Conservation (phyloP, 2,888 invertebrate species). For the Brenthis hecate region DNA sequence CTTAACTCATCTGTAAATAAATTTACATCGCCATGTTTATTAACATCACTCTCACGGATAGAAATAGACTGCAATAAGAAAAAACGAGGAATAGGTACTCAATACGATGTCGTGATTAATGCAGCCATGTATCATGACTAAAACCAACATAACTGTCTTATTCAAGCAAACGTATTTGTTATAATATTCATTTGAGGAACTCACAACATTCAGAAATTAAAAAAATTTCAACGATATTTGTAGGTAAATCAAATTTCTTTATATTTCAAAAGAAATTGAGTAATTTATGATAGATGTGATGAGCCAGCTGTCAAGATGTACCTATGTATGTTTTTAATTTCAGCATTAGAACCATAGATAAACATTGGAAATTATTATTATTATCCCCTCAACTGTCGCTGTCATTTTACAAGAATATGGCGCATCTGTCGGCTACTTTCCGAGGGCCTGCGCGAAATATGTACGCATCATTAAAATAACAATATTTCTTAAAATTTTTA, state of each 20-base stretch:
- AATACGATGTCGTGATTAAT: conserved; percentile 40
- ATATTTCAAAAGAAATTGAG: conserved; percentile 9
- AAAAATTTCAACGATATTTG: not conserved
- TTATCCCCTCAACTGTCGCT: too few relatives aligned
- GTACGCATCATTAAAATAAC: too few relatives aligned
- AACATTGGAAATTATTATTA: too few relatives aligned
- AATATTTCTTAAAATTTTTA: too few relatives aligned
- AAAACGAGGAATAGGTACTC: conserved; percentile 47
- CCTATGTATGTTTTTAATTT: conserved; percentile 22
- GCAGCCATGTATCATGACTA: conserved; percentile 40
- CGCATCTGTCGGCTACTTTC: too few relatives aligned
- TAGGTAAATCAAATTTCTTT: conserved; percentile 12
- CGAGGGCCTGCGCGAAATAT: too few relatives aligned
- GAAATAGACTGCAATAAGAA: conserved; percentile 68
- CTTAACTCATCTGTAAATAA: conserved; percentile 58
- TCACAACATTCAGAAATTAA: conserved; percentile 10
- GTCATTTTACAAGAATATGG: too few relatives aligned
- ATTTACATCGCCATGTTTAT: conserved; percentile 54
- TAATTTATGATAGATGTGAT: conserved; percentile 42
- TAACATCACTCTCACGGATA: conserved; percentile 52
- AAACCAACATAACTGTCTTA: conserved; percentile 15
- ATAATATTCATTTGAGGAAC: not conserved
- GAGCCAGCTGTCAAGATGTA: conserved; percentile 49
- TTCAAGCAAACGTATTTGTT: not conserved
- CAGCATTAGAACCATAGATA: too few relatives aligned